These are phyloP conservation scores for Gobio occitaniae DNA, from an alignment of 2,797 vertebrate genomes.

Conservation along the genomic window DNA sequence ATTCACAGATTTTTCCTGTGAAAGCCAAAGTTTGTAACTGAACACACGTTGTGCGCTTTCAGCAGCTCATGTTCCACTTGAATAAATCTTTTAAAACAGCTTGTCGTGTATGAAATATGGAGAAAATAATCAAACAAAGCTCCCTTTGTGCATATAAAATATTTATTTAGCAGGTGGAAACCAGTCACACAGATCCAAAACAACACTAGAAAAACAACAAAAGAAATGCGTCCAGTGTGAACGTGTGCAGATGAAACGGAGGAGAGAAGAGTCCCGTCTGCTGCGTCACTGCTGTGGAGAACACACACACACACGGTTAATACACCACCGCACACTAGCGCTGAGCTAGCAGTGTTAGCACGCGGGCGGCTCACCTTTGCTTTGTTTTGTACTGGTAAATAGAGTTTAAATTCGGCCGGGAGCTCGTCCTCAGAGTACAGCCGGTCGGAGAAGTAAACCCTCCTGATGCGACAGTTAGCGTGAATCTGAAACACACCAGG, in stretches of 20 bases:
- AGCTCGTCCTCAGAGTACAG: conserved; percentile 97
- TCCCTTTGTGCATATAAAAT: conserved; percentile 62
- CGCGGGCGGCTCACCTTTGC: conserved; percentile 83
- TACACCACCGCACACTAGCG: fast-evolving
- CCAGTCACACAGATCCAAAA: conserved; percentile 61
- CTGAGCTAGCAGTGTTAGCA: too few species aligned
- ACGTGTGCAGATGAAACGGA: conserved; percentile 47
- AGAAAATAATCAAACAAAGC: background rate
- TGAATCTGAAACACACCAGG: conserved; percentile 84
- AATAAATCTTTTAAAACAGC: conserved; percentile 49
- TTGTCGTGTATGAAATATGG: background rate
- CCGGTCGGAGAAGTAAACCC: conserved; percentile 97
- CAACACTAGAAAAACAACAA: conserved; percentile 45
- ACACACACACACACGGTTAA: conserved; percentile 34
- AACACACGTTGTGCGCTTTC: conserved; percentile 20
- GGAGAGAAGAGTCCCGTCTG: conserved; percentile 10
- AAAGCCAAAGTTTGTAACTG: conserved; percentile 31
- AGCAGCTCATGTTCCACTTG: conserved; percentile 43
- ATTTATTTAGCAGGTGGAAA: conserved; percentile 69
- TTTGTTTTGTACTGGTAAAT: conserved; percentile 95
- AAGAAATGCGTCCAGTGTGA: conserved; percentile 47
- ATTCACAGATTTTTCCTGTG: conserved; percentile 10
- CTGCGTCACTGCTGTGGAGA: conserved; percentile 67
- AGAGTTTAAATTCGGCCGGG: conserved; percentile 97
- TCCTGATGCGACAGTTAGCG: conserved; percentile 94